Percentiles rank a stretch among this genome's conserved stretches.
Evolutionary conservation across 2,888 invertebrate species (phyloP).

Genomic region (Napeogenes inachia): DNA sequence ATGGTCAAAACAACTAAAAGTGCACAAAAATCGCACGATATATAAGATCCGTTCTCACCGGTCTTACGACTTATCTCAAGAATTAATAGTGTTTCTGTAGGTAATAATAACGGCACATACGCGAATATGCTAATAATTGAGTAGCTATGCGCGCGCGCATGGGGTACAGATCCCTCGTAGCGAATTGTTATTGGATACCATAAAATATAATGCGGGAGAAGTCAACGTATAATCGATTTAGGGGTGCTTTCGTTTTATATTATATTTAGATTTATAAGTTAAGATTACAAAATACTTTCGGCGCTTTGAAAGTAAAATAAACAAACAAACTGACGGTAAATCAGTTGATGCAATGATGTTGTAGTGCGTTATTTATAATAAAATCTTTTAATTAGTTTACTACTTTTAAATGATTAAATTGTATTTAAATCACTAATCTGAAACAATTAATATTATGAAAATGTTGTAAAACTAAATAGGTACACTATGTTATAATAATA

Average conservation of each 20-base stretch:
- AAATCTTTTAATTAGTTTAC: background rate
- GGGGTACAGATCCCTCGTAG: constrained; percentile 41
- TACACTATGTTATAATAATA: background rate
- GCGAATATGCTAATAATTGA: constrained; percentile 51
- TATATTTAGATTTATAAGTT: background rate
- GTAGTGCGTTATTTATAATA: background rate
- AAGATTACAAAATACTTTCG: constrained; percentile 27
- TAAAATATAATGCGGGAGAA: constrained; percentile 49
- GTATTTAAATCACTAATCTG: background rate
- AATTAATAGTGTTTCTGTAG: constrained; percentile 49
- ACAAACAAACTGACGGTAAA: constrained; percentile 47
- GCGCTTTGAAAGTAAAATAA: constrained; percentile 36
- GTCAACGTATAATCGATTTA: constrained; percentile 32
- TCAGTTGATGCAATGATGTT: constrained; percentile 35
- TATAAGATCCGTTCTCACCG: constrained; percentile 45
- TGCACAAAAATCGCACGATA: constrained; percentile 60
- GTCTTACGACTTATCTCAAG: constrained; percentile 45
- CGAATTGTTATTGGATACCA: constrained; percentile 47
- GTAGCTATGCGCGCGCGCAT: constrained; percentile 57
- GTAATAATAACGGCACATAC: constrained; percentile 59
- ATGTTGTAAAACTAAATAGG: background rate
- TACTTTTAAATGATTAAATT: constrained; percentile 2
- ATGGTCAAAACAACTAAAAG: constrained; percentile 43
- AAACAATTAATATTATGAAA: background rate
- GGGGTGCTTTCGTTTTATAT: background rate